phyloP scores from a whole-genome alignment of 1,140 invertebrate species.

The Tetramorium alpestre region DNA sequence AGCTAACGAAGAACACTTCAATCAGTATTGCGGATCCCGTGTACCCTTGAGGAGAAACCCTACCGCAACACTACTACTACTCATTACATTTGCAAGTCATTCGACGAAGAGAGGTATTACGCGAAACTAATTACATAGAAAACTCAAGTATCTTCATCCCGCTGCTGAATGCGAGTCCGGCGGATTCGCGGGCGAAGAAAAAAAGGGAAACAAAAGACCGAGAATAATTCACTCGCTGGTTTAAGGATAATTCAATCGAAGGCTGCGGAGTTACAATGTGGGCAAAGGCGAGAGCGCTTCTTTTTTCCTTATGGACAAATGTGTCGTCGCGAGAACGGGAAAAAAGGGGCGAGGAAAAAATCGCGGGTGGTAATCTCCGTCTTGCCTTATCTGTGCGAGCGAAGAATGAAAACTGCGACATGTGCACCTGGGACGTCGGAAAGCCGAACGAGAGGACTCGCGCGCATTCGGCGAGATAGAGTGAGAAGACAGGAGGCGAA shows the following conservation, averaged over 20 bases:
- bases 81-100: slow-evolving; percentile 61
- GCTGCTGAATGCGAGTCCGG: slow-evolving; percentile 26
- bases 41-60: slow-evolving; percentile 20
- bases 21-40: slow-evolving; percentile 31
- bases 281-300: slow-evolving; percentile 49
- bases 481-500: not conserved
- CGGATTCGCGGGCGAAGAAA: not conserved
- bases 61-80: slow-evolving; percentile 56
- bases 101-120: slow-evolving; percentile 57
- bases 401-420: slow-evolving; percentile 57
- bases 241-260: not conserved
- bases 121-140: slow-evolving; percentile 63
- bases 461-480: not conserved
- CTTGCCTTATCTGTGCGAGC: slow-evolving; percentile 25
- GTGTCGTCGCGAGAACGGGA: slow-evolving; percentile 39
- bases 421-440: slow-evolving; percentile 68
- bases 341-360: slow-evolving; percentile 63
- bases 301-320: slow-evolving; percentile 38
- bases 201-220: slow-evolving; percentile 29
- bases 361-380: slow-evolving; percentile 33
- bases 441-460: slow-evolving; percentile 23
- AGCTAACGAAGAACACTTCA: slow-evolving; percentile 58
- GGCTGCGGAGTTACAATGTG: slow-evolving; percentile 62
- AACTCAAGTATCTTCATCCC: slow-evolving; percentile 58
- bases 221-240: slow-evolving; percentile 45